Conservation (phyloP, 2,797 vertebrate genomes). For the Ctenopoma kingsleyae region DNA sequence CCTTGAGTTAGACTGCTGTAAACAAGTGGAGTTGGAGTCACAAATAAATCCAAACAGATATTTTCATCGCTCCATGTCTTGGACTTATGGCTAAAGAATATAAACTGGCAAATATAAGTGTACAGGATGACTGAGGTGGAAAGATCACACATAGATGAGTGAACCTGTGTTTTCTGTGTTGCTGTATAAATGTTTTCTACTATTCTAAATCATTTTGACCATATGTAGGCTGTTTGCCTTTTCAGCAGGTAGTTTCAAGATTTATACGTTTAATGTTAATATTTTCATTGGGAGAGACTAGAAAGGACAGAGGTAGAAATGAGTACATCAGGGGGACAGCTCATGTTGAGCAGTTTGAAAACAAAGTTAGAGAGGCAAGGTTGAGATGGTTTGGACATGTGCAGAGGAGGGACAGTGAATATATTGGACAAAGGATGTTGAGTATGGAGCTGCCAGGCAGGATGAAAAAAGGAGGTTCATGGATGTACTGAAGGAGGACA, state of each 20-base stretch:
- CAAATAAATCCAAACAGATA: not conserved
- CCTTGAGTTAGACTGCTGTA: conserved; percentile 42
- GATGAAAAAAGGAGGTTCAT: too few species aligned
- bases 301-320: too few species aligned
- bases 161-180: not conserved
- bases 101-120: not conserved
- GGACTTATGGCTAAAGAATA: not conserved
- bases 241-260: not conserved
- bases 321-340: too few species aligned
- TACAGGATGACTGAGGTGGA: not conserved
- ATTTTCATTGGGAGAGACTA: too few species aligned
- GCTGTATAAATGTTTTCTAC: not conserved
- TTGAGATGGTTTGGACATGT: too few species aligned
- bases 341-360: too few species aligned
- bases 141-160: not conserved
- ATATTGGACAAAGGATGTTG: too few species aligned
- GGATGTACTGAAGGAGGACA: too few species aligned
- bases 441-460: too few species aligned
- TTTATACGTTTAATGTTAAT: too few species aligned
- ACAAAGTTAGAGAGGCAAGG: too few species aligned
- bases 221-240: not conserved
- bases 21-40: conserved; percentile 17
- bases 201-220: not conserved
- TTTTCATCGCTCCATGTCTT: not conserved
- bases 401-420: too few species aligned